Conservation (phyloP, 2,888 invertebrate species). For the Dynastes hyllus region DNA sequence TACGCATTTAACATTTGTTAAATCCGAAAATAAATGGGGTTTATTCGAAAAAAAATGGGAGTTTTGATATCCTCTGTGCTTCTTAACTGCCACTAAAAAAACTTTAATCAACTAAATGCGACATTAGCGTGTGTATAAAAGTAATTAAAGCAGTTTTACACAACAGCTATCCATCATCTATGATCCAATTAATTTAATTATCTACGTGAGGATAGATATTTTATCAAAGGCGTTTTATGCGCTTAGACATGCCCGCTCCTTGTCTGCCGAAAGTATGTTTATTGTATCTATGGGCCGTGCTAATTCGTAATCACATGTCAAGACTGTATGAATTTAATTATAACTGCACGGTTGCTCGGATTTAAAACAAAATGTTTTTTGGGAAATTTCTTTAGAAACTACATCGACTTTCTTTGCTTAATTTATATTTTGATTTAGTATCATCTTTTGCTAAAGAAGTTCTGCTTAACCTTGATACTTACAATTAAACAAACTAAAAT, state of each 20-base stretch:
- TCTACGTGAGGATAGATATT: conserved; percentile 1
- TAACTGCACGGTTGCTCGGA: too few relatives aligned
- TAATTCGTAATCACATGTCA: too few relatives aligned
- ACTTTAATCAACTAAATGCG: conserved; percentile 15
- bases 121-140: conserved; percentile 16
- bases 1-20: background rate
- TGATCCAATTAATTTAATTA: conserved; percentile 34
- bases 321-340: too few relatives aligned
- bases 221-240: conserved; percentile 2
- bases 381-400: too few relatives aligned
- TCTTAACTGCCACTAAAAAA: background rate
- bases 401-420: too few relatives aligned
- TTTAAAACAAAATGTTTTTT: too few relatives aligned
- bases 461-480: too few relatives aligned
- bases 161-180: conserved; percentile 27
- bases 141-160: conserved; percentile 3
- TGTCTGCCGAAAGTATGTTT: background rate
- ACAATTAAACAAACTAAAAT: too few relatives aligned
- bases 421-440: too few relatives aligned
- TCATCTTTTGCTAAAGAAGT: too few relatives aligned
- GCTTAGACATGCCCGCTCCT: background rate
- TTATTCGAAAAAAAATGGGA: background rate
- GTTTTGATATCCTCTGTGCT: background rate
- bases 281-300: too few relatives aligned
- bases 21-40: too few relatives aligned